Conservation (phyloP, 2,797 vertebrate genomes). For the Margarornis squamiger region DNA sequence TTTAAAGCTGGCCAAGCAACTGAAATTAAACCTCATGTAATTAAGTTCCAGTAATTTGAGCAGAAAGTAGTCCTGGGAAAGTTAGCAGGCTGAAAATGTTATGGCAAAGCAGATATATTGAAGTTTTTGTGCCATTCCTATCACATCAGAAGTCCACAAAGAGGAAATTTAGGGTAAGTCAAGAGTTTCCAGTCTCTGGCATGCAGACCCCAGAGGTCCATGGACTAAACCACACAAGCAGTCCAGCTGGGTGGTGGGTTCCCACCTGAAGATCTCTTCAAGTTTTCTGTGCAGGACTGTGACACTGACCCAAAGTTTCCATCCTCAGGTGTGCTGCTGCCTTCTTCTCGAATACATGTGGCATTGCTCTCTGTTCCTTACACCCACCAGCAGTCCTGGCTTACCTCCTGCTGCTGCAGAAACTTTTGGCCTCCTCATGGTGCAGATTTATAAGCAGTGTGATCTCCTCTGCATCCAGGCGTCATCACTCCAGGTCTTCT, state of each 20-base stretch:
- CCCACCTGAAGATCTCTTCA: conserved; percentile 36
- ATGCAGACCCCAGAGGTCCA: conserved; percentile 9
- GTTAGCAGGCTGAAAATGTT: conserved; percentile 22
- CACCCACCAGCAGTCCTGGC: conserved; percentile 54
- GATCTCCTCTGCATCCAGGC: conserved; percentile 61
- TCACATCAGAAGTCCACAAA: conserved; percentile 18
- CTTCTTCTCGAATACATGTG: neutral
- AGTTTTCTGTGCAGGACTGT: neutral
- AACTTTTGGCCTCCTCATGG: conserved; percentile 60
- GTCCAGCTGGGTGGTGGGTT: neutral
- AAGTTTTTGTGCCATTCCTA: neutral
- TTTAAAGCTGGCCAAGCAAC: conserved; percentile 34
- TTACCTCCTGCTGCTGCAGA: conserved; percentile 66
- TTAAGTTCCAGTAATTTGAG: conserved; percentile 46
- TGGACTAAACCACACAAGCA: neutral
- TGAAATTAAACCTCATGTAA: conserved; percentile 50
- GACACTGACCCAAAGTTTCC: neutral
- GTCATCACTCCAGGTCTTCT: conserved; percentile 57
- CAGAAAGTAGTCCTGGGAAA: conserved; percentile 61
- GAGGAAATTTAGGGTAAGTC: neutral
- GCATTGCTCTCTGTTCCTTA: conserved; percentile 6
- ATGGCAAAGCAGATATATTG: neutral
- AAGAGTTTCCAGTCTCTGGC: conserved; percentile 7
- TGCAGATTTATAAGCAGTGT: conserved; percentile 57
- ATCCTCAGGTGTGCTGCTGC: neutral